Evolutionary conservation across 2,888 invertebrate genomes (phyloP).

Genomic region (Globia sparganii): DNA sequence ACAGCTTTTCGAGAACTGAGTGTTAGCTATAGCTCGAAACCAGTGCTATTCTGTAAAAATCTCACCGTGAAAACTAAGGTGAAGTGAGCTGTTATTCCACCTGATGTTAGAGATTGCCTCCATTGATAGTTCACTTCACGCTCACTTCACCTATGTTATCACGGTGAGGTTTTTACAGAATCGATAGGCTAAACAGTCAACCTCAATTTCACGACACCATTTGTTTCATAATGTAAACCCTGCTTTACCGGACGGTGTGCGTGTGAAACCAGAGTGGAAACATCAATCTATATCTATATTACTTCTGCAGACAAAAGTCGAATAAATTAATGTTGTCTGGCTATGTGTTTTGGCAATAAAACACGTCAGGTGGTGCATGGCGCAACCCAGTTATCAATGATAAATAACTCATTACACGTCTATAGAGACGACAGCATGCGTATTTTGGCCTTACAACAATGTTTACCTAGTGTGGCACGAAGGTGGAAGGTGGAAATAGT

Average conservation of each 20-base stretch:
- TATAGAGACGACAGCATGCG: slow-evolving; percentile 22
- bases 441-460: slow-evolving; percentile 33
- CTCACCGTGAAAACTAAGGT: too few relatives aligned
- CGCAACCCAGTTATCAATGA: slow-evolving; percentile 64
- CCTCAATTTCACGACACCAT: background rate
- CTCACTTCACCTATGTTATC: too few relatives aligned
- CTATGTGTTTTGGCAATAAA: slow-evolving; percentile 72
- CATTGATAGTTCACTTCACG: too few relatives aligned
- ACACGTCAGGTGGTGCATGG: slow-evolving; percentile 64
- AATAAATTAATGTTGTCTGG: slow-evolving; percentile 67
- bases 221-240: too few relatives aligned
- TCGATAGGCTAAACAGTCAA: too few relatives aligned
- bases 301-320: slow-evolving; percentile 51
- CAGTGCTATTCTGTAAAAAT: too few relatives aligned
- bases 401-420: slow-evolving; percentile 60
- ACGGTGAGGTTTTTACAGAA: too few relatives aligned
- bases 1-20: background rate
- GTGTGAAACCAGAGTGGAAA: slow-evolving; percentile 29
- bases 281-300: slow-evolving; percentile 44
- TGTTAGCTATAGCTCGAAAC: background rate
- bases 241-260: background rate
- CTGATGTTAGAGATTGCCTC: too few relatives aligned
- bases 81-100: too few relatives aligned
- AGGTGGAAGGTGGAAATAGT: background rate
- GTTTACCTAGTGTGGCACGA: background rate